These are phyloP conservation scores for Actenoides hombroni DNA, from an alignment of 2,113 vertebrate genomes.

Conservation along the genomic window DNA sequence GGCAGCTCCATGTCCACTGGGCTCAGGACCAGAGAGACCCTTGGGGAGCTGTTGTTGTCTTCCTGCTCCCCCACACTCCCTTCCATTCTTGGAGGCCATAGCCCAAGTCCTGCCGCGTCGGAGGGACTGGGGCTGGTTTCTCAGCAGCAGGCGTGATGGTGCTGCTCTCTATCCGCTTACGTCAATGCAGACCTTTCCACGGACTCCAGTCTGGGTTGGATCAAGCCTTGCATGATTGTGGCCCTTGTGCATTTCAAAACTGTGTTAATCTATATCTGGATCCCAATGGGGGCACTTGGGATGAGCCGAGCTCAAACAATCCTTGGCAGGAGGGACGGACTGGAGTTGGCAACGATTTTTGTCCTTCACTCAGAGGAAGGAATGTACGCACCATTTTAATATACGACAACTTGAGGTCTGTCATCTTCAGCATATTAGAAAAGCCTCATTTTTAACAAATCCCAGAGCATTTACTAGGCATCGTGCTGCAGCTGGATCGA, in stretches of 20 bases:
- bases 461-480: neutral
- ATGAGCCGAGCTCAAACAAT: constrained; percentile 57
- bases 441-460: constrained; percentile 52
- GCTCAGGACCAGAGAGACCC: rapidly evolving
- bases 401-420: constrained; percentile 59
- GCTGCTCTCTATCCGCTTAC: neutral
- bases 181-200: constrained; percentile 55
- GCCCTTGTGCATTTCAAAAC: constrained; percentile 31
- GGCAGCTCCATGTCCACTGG: rapidly evolving
- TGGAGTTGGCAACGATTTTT: constrained; percentile 51
- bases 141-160: neutral
- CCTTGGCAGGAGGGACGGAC: constrained; percentile 49
- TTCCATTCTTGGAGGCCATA: neutral
- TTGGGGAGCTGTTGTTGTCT: neutral
- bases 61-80: neutral
- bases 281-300: constrained; percentile 38
- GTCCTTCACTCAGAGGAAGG: constrained; percentile 39
- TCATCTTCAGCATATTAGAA: constrained; percentile 41
- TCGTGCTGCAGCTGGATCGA: neutral
- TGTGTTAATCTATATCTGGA: constrained; percentile 56
- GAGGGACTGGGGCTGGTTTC: neutral
- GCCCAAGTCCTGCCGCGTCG: rapidly evolving
- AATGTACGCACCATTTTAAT: constrained; percentile 51
- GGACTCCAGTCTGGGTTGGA: constrained; percentile 40
- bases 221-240: constrained; percentile 33